Evolutionary conservation across 2,888 invertebrate species (phyloP).

Genomic region (Drosophila heteroneura): DNA sequence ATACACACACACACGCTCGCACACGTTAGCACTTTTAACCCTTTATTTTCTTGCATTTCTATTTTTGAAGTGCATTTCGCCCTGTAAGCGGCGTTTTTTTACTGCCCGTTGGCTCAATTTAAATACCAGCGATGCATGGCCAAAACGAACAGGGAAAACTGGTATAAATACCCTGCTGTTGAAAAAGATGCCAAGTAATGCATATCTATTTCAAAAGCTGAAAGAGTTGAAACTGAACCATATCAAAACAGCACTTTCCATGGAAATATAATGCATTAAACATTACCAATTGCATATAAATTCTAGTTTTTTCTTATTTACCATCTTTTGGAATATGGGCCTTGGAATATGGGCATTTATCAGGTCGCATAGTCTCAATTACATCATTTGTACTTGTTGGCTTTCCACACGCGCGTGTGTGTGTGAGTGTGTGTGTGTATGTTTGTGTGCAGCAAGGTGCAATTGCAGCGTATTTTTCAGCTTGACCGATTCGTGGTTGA

Average conservation of each 20-base stretch:
- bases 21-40: conserved; percentile 58
- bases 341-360: conserved; percentile 7
- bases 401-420: neutral
- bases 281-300: neutral
- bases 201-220: neutral
- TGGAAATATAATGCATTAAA: neutral
- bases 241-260: neutral
- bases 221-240: neutral
- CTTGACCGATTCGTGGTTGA: conserved; percentile 76
- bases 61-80: conserved; percentile 78
- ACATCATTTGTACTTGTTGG: conserved; percentile 34
- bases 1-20: neutral
- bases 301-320: neutral
- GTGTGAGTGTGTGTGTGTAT: conserved; percentile 11
- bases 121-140: conserved; percentile 81
- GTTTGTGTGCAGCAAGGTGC: conserved; percentile 63
- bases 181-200: neutral
- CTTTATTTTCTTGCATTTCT: conserved; percentile 60
- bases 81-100: conserved; percentile 56
- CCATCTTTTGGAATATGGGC: neutral
- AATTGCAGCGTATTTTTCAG: conserved; percentile 81
- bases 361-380: conserved; percentile 19
- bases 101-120: conserved; percentile 77
- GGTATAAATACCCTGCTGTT: conserved; percentile 46
- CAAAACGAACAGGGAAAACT: conserved; percentile 56